Conservation (phyloP, 2,797 vertebrate species). For the Lagorchestes hirsutus region DNA sequence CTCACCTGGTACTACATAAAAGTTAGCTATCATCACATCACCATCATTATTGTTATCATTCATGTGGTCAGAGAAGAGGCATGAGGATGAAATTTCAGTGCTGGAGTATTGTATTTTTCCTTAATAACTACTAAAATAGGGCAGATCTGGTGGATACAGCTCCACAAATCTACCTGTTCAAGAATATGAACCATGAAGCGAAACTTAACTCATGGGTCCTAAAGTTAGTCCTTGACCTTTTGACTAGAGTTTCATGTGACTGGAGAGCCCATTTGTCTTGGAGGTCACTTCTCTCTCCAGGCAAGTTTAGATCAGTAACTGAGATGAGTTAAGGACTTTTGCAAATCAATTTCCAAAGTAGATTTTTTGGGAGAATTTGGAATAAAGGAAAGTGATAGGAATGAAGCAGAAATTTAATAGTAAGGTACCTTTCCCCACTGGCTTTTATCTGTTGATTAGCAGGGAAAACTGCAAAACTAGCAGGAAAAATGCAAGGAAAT, state of each 20-base stretch:
- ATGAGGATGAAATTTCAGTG: background rate
- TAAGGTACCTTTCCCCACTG: background rate
- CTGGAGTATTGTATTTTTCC: background rate
- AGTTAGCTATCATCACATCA: background rate
- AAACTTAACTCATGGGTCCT: background rate
- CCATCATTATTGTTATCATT: background rate
- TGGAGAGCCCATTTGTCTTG: background rate
- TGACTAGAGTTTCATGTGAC: background rate
- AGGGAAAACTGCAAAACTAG: background rate
- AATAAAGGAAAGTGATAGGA: background rate
- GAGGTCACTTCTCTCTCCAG: background rate
- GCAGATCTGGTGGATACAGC: background rate
- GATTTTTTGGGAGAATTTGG: background rate
- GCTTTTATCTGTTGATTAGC: background rate
- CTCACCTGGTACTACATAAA: background rate
- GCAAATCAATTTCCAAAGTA: background rate
- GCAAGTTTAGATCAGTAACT: background rate
- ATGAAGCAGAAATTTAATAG: background rate
- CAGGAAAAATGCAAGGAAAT: background rate
- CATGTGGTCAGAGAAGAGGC: background rate
- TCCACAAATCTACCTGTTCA: background rate
- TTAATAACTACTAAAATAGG: background rate
- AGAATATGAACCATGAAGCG: background rate
- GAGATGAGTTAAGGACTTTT: background rate
- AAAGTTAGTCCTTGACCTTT: background rate